A percentile compares a stretch with the other conserved stretches of the same genome.
Conservation (phyloP, 2,113 vertebrate genomes). For the Saccopteryx leptura region DNA sequence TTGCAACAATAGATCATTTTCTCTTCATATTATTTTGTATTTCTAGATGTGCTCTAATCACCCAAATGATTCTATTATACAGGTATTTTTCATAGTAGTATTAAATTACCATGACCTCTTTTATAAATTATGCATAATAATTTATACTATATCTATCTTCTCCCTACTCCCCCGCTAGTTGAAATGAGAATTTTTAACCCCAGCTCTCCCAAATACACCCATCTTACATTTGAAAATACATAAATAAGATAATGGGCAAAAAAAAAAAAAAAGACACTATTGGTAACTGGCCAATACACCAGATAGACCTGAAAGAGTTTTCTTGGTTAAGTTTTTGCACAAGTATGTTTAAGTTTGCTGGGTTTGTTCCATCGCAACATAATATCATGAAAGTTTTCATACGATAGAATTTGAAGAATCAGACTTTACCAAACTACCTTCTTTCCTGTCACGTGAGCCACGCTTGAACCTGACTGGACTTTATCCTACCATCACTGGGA, state of each 20-base stretch:
- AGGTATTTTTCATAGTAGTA: constrained; percentile 83
- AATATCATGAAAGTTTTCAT: not conserved
- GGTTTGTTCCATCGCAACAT: not conserved
- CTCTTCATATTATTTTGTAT: constrained; percentile 65
- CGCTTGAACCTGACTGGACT: not conserved
- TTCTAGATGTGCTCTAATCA: constrained; percentile 71
- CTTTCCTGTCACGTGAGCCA: not conserved
- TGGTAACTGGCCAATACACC: not conserved
- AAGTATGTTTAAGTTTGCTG: not conserved
- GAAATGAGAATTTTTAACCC: constrained; percentile 79
- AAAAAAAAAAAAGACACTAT: not conserved
- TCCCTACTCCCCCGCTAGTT: constrained; percentile 46
- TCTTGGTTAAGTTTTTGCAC: not conserved
- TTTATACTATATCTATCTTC: constrained; percentile 46
- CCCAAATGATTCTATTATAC: constrained; percentile 83
- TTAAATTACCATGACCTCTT: constrained; percentile 81
- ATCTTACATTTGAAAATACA: constrained; percentile 33
- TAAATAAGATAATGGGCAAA: constrained; percentile 22
- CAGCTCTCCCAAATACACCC: constrained; percentile 46
- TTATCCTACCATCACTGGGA: not conserved
- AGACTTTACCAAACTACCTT: not conserved
- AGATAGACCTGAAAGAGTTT: not conserved
- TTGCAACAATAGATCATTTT: constrained; percentile 71
- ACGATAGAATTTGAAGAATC: constrained; percentile 12
- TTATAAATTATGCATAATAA: constrained; percentile 77